Evolutionary conservation across 2,888 invertebrate genomes (phyloP), one percentile per base, ranked within the genome.

Genomic region (Mesopsocus fuscifrons): DNA sequence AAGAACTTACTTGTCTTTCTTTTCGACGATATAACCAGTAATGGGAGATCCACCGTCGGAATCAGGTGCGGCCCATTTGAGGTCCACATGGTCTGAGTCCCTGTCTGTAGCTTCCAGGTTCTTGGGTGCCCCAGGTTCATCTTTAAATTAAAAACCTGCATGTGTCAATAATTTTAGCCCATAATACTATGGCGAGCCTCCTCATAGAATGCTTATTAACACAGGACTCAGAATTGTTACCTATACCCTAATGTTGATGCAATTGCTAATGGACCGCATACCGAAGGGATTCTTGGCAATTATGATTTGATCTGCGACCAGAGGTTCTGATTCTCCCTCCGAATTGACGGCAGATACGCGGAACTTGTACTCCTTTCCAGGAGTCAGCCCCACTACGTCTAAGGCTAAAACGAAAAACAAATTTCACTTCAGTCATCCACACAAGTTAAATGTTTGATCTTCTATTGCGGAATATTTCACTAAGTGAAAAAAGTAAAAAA

Each of bases 261-360:
- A n/a, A n/a, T n/a, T n/a, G n/a, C n/a, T 43, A 17, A 40, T 9
- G 23, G 43, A 11, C 40, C 22, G 52, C 61, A 58, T 59, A 73
- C 74, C 91, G 63, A 82, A 97, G 48, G 95, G 94, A 82, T 97
- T 95, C 67, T 95, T 95, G 44, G 95, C 95, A 51, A 92, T 64
- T 49, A 92, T 87, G 34, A 83, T 72, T 54, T 82, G 72, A 44
- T 83, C 81, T 0, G 87, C 79, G 45, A 77, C 78, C 33, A 97
- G 68, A n/a, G 94, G 92, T 53, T 84, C 84, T 0, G 94, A 91
- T 63, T 91, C 91, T 17, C 97, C 97, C 63, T 95, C 92, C 2
- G 85, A 72, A 62, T 97, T 97, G 11, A 95, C 87, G 40, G 97
- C 97, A 3, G 83, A 73, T 3, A 97, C 94, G 45, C 95, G 72